Evolutionary conservation across 2,888 invertebrate species (phyloP), one percentile per base, ranked within the genome.

Genomic region (Latrodectus elegans): DNA sequence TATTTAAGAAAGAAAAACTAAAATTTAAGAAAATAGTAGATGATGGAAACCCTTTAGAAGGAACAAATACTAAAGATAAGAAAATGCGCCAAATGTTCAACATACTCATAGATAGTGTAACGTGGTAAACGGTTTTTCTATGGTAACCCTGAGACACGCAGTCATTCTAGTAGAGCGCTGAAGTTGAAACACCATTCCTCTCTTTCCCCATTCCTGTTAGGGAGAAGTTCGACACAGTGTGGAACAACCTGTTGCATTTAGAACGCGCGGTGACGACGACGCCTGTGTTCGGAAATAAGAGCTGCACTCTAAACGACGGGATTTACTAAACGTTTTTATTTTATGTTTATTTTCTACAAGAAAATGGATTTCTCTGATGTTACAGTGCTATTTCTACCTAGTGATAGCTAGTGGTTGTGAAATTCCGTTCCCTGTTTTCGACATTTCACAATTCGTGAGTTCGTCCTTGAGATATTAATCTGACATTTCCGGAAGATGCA

Each of bases 101-200:
- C 0, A 38, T 38, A 38, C 38, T 38, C 38, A 38, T 38, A 38
- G 6, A 38, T 6, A 8, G 1, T 15, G 17, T 9, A 49, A 38
- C 55, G 11, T 60, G n/a, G 75, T 15, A 51, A 67, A 15, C 26
- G 2, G 4, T 12, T 17, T n/a, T 17, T n/a, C 8, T 55, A 52
- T 11, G 38, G 80, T 26, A 86, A 86, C 85, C 85, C 53, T 64
- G n/a, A 38, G 55, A 68, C 68, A 86, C 80, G 80, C 85, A 70
- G 71, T 55, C 49, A 22, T 71, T 51, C 52, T 22, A 64, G 73
- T 72, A 38, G 38, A 38, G 38, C 38, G 38, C 38, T 6, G 38
- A 38, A 38, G 38, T 38, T 38, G 71, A 52, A 70, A n/a, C 60
- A 15, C n/a, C 11, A 60, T 15, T n/a, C n/a, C 15, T 12, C 60